Evolutionary conservation across 2,113 vertebrate species (phyloP), one percentile per base, ranked within the genome.

Genomic region (Menidia beryllina): DNA sequence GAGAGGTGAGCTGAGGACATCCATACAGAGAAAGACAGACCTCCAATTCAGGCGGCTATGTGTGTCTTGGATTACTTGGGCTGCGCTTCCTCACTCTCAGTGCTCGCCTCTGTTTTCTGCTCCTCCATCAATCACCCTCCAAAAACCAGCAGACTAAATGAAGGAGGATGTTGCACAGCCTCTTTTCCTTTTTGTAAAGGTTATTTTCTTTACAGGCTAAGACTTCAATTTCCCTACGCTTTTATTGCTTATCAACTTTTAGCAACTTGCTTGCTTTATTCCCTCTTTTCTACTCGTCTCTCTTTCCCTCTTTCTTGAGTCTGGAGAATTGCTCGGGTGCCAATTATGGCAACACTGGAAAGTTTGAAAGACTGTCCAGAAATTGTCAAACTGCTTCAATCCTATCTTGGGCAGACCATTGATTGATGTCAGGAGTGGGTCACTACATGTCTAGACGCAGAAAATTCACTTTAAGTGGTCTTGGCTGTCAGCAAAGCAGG

Each of bases 51-150:
- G 72, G 79, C 39, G 63, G 30, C 53, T 70, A 38, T 56, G 58
- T 61, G 74, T 39, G 62, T 65, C 67, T 72, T 58, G 73, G 71
- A 67, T 73, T 51, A 75, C 75, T 73, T 60, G 80, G 63, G 71
- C 83, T 82, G 80, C 77, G 60, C 83, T 83, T 82, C 67, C 50
- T 77, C 77, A 49, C 55, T 41, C 63, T 43, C 24, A 15, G 59
- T 64, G 56, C 58, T 81, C 36, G 80, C 83, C 54, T 86, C 81
- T 58, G 27, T 86, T 85, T 70, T 72, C 77, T 88, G 68, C 77
- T n/a, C 69, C 84, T 77, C 85, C 82, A 92, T 92, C 91, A 88
- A 89, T 91, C 86, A 84, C 68, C 70, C 79, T 89, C 83, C 81
- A 48, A 76, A 70, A 84, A 66, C 52, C 74, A 80, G 65, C 77